Evolutionary conservation across 2,797 vertebrate species (phyloP).

Genomic region (Acanthis flammea): DNA sequence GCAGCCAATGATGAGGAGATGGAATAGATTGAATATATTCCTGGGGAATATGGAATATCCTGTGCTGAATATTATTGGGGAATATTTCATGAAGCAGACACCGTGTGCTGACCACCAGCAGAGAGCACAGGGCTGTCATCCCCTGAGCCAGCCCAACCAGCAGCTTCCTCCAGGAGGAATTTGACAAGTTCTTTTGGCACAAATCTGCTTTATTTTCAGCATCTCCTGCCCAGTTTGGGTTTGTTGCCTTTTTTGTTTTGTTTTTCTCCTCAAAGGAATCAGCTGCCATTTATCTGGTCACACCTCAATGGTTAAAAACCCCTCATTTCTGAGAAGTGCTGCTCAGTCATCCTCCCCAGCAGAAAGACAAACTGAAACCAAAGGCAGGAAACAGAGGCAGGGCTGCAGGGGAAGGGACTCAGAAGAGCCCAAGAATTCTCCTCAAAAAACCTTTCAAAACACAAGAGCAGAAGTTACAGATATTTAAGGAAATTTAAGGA

Average conservation of each 20-base stretch:
- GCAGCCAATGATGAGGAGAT: not conserved
- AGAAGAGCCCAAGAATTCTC: conserved; percentile 14
- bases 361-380: conserved; percentile 15
- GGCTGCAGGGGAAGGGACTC: not conserved
- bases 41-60: not conserved
- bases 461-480: conserved; percentile 12
- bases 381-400: not conserved
- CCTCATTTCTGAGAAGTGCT: not conserved
- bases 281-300: not conserved
- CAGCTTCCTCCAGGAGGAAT: not conserved
- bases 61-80: not conserved
- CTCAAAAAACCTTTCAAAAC: conserved; percentile 48
- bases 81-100: not conserved
- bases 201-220: not conserved
- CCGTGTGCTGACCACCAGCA: not conserved
- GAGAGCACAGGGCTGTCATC: not conserved
- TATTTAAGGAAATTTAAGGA: not conserved
- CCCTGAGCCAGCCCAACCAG: not conserved
- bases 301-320: not conserved
- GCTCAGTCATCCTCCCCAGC: not conserved
- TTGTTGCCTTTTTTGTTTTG: not conserved
- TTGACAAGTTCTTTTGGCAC: not conserved
- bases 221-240: not conserved
- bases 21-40: no score
- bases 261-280: not conserved